Evolutionary conservation across 2,797 vertebrate species (phyloP).

Genomic region (Scleropages formosus): DNA sequence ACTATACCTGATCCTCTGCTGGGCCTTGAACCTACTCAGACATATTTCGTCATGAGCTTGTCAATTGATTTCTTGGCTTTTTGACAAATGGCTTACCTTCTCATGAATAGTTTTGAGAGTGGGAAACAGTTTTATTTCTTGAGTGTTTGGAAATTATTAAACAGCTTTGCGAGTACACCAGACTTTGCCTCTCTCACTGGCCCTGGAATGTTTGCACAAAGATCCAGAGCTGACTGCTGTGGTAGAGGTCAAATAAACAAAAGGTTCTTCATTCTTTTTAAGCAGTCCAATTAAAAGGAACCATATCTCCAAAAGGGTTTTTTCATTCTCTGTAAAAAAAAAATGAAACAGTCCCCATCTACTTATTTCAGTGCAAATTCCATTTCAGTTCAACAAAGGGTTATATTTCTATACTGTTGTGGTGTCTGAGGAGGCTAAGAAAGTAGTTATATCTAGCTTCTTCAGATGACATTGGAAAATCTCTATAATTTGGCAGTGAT

Average conservation of each 20-base stretch:
- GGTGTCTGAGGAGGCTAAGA: not conserved
- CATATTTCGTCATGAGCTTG: not conserved
- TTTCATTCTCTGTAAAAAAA: slow-evolving; percentile 16
- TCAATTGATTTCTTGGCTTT: not conserved
- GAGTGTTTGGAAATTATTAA: not conserved
- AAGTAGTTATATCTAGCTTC: not conserved
- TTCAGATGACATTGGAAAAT: slow-evolving; percentile 16
- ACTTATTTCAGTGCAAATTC: slow-evolving; percentile 6
- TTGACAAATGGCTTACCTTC: not conserved
- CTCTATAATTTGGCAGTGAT: not conserved
- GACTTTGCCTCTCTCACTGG: not conserved
- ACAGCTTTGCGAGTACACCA: not conserved
- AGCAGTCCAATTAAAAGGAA: not conserved
- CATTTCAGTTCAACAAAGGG: not conserved
- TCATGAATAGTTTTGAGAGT: not conserved
- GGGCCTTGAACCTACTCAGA: too few relatives aligned
- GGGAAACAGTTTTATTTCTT: slow-evolving; percentile 5
- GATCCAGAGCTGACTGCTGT: not conserved
- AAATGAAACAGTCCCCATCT: not conserved
- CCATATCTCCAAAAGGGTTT: not conserved
- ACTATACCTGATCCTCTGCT: too few relatives aligned
- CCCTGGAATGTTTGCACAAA: not conserved
- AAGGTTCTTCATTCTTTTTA: not conserved
- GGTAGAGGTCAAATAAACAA: slow-evolving; percentile 1
- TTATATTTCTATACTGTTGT: not conserved